These are phyloP conservation scores for Papilio polyxenes DNA, from an alignment of 1,140 invertebrate genomes.

Conservation along the genomic window DNA sequence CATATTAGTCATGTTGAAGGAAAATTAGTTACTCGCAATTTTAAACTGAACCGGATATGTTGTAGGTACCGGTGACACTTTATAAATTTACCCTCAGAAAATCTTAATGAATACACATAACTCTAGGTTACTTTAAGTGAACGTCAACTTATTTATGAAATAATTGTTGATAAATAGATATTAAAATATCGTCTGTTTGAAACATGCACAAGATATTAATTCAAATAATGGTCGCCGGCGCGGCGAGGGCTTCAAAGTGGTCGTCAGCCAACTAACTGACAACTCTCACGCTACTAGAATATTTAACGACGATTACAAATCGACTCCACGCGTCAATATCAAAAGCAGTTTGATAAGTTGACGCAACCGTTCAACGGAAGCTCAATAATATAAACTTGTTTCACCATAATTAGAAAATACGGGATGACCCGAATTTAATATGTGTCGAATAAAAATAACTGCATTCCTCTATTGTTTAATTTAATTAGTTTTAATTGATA, in stretches of 20 bases:
- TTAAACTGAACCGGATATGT: background rate
- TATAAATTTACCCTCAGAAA: too few species aligned
- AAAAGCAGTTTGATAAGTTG: constrained; percentile 29
- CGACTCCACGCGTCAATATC: constrained; percentile 32
- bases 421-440: constrained; percentile 7
- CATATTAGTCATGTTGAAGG: background rate
- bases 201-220: constrained; percentile 21
- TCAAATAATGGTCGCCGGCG: constrained; percentile 16
- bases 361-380: constrained; percentile 34
- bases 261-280: constrained; percentile 20
- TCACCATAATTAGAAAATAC: constrained; percentile 28
- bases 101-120: too few species aligned
- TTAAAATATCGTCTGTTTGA: background rate
- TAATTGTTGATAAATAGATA: background rate
- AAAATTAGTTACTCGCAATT: background rate
- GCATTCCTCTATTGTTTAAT: background rate
- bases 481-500: background rate
- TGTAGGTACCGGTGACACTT: too few species aligned
- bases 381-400: constrained; percentile 32
- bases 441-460: background rate
- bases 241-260: constrained; percentile 23
- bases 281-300: constrained; percentile 36
- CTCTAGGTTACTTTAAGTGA: too few species aligned
- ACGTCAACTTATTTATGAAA: too few species aligned
- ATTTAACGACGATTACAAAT: constrained; percentile 38